Percentiles rank a stretch among this genome's conserved stretches.
These are phyloP conservation scores for Sebastes fasciatus DNA, from an alignment of 2,113 vertebrate species.

Conservation along the genomic window DNA sequence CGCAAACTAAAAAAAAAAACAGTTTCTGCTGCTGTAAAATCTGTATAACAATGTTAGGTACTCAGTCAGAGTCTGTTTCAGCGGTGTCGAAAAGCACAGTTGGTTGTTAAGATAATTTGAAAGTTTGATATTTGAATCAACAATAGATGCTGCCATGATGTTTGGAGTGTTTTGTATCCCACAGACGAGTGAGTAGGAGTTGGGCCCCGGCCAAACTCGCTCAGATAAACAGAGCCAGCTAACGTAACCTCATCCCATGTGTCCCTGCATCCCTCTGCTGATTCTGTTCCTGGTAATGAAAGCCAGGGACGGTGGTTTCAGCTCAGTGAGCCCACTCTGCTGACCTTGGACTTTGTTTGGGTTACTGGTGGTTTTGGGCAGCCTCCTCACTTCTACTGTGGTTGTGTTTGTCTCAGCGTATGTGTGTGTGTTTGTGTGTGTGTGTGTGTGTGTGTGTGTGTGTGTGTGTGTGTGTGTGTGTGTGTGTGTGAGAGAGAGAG, in stretches of 20 bases:
- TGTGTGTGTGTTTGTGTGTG: background rate
- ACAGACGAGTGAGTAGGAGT: conserved; percentile 19
- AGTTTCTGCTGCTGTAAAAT: conserved; percentile 6
- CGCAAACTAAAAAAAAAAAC: background rate
- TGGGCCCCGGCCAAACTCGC: conserved; percentile 43
- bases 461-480: conserved; percentile 9
- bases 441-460: conserved; percentile 8
- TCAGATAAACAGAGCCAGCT: conserved; percentile 61
- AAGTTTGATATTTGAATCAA: conserved; percentile 28
- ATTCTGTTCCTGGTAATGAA: conserved; percentile 67
- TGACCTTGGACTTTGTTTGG: conserved; percentile 77
- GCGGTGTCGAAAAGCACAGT: background rate
- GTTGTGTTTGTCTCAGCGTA: conserved; percentile 32
- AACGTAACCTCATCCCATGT: conserved; percentile 64
- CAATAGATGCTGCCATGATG: conserved; percentile 12
- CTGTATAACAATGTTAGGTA: background rate
- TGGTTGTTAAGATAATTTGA: conserved; percentile 28
- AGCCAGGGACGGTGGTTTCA: conserved; percentile 61
- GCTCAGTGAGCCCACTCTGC: conserved; percentile 64
- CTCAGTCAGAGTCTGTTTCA: background rate
- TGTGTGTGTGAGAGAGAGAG: background rate
- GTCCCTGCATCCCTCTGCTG: conserved; percentile 52
- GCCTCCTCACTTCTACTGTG: conserved; percentile 30
- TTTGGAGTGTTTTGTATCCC: conserved; percentile 52
- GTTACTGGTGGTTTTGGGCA: conserved; percentile 66